Percentiles rank a stretch among this genome's conserved stretches.
Evolutionary conservation across 2,888 invertebrate species (phyloP).

Genomic region (Tethea ocularis): DNA sequence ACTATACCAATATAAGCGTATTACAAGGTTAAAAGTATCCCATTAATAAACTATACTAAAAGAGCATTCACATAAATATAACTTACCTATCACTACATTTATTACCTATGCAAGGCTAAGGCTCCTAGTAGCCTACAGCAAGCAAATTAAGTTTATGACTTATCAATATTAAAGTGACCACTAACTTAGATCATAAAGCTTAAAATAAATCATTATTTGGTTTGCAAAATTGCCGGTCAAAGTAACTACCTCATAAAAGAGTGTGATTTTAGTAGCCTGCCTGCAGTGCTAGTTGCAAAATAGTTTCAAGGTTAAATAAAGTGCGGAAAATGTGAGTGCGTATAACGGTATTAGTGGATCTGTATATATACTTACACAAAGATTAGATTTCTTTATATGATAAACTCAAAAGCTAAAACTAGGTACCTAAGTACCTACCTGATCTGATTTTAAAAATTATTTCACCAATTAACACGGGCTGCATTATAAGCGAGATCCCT

Average conservation of each 20-base stretch:
- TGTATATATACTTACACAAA: background rate
- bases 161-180: background rate
- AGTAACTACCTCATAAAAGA: background rate
- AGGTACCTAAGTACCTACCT: no score
- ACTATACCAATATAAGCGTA: constrained; percentile 8
- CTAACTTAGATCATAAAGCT: constrained; percentile 1
- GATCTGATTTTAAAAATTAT: no score
- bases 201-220: constrained; percentile 9
- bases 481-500: no score
- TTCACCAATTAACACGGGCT: no score
- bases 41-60: background rate
- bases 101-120: background rate
- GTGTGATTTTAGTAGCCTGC: background rate
- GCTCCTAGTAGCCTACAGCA: background rate
- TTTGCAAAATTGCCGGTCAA: constrained; percentile 11
- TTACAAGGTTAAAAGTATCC: constrained; percentile 1
- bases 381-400: no score
- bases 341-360: background rate
- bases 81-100: no score
- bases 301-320: constrained; percentile 21
- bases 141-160: constrained; percentile 3
- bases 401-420: no score
- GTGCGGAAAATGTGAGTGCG: background rate
- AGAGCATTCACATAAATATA: background rate
- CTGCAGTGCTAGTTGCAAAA: constrained; percentile 15